Evolutionary conservation across 2,888 invertebrate genomes (phyloP), one percentile per base, ranked within the genome.

Genomic region (Phytoseiulus persimilis): DNA sequence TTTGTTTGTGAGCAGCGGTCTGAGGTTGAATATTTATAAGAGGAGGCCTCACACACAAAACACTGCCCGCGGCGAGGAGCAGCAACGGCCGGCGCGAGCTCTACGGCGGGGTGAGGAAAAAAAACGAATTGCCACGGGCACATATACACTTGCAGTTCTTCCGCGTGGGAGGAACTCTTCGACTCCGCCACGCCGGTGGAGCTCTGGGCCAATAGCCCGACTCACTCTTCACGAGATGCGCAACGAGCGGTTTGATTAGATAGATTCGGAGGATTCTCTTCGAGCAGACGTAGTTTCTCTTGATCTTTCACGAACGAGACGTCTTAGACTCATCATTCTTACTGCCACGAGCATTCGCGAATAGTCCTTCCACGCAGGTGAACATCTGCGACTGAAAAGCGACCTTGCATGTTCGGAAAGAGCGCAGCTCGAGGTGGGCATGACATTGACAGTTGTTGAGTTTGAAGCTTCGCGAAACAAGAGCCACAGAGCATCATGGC

Each of bases 1-100:
- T 65, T 65, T 65, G 65, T 28, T 65, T 65, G 65, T 65, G 65
- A 65, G 65, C 65, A 65, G 65, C 65, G 65, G 65, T 65, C 65
- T 65, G 65, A 65, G 65, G 65, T 65, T 65, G 65, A 65, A 65
- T 65, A 65, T 65, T 65, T 65, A 65, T 65, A 65, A 65, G 65
- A 65, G 65, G 65, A 65, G 18, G 65, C 18, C 65, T 65, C 2
- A 65, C 65, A 65, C 65, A 65, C 65, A 65, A 65, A 65, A 65
- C 65, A 65, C 65, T 65, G 65, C 65, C 65, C 2, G 65, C 65
- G 65, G 65, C 65, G 65, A 65, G 65, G 65, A 28, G 65, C 28
- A 65, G 23, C 65, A 23, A 65, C 65, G 65, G 28, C 28, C 1
- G 65, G 11, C 1, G 65, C 65, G 46, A 14, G 46, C 46, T 11